Base-by-base conservation (phyloP, 2,888 invertebrate species). In the Lydus trimaculatus region DNA sequence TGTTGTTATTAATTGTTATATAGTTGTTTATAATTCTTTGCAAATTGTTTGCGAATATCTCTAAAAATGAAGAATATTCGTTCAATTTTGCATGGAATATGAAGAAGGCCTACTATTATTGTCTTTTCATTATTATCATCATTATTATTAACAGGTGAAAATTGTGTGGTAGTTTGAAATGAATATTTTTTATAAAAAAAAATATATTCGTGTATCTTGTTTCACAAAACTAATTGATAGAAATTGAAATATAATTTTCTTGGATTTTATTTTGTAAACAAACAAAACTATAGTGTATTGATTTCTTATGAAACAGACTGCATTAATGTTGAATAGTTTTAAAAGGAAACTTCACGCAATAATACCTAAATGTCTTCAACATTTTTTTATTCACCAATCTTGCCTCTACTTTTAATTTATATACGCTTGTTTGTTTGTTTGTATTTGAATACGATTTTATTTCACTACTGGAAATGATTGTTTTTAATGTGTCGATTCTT, bases 91-190 rank as follows among this genome's bases (percentile, higher is more conserved):
- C 61, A 66, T 59, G 67, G 73, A 73, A 73, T 64, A 62, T 64
- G 69, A 73, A 75, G 74, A 81, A 73, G 82, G 82, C 82, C 82
- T 82, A 82, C 77, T 69, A 77, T 80, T 78, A 79, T 80, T 79
- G 79, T 80, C 80, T 80, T 79, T 81, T 78, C 79, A 78, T 36
- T 4, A 20, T 78, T 79, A 78, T 36, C 2, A 20, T 56, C 28
- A 56, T 25, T 11, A 56, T 28, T 28, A 56, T 56, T 28, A 56
- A 23, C 23, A 52, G 23, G 52, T n/a, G 28, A 25, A 15, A 56
- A 56, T 56, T 75, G 73, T 77, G 72, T 73, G 66, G 72, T 72
- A 74, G 75, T 76, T 72, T 67, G 71, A 74, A 73, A 56, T 28
- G 56, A 56, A 56, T 56, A 56, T 56, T 56, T 56, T 56, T 56